Evolutionary conservation across 2,797 vertebrate species (phyloP), one percentile per base, ranked within the genome.

Genomic region (Pseudochromis fuscus): DNA sequence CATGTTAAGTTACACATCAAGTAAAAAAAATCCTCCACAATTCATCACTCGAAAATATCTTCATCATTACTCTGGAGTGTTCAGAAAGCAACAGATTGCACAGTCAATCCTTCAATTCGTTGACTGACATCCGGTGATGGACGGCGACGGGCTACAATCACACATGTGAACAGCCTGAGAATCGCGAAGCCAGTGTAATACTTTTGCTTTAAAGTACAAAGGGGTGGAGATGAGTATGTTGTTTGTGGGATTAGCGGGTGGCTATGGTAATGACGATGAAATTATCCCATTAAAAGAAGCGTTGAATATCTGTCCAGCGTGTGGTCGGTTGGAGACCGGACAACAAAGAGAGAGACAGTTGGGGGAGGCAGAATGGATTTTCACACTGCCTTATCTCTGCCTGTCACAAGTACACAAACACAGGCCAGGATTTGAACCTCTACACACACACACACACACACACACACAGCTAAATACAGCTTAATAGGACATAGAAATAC

Each of bases 51-150:
- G 46, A 59, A 75, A 80, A 83, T 12, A n/a, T 61, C 50, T 70
- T 68, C 49, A 75, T 88, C 79, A 81, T 84, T 86, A 75, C 45
- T 30, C 44, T 66, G 44, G 25, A 21, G 38, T 5, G 23, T 67
- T 66, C 53, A 74, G 63, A 52, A 61, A 53, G 67, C 70, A 63
- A 63, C 62, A 81, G 46, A 73, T 37, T 75, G 51, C 21, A 31
- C 30, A 62, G 80, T 89, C 83, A 70, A 74, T 83, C 67, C 62
- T 72, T 83, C 5, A 16, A 82, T 83, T 83, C 46, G 66, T 12
- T 74, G 74, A 86, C 68, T 79, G 73, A 84, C 69, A 74, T 3
- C 38, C 2, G 13, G 31, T 76, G 80, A 88, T 79, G 42, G 72
- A 87, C 82, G 79, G 62, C 35, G 24, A 46, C 4, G 49, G 35